Base-by-base conservation (phyloP, 2,113 vertebrate genomes). In the rat (Rattus norvegicus) region DNA sequence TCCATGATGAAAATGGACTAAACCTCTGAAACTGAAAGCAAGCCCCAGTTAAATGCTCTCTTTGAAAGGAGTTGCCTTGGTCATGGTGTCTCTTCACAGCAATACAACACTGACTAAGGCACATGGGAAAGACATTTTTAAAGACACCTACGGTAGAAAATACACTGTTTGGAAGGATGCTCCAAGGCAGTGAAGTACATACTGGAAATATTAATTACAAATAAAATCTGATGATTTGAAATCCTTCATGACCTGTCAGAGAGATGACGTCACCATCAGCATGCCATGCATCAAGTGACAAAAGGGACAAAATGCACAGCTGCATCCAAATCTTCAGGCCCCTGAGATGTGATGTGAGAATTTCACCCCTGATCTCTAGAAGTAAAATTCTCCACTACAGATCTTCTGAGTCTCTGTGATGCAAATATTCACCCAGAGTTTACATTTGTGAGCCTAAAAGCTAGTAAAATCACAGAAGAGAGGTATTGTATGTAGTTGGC, bases 121-220 rank as follows among this genome's bases (percentile, higher is more conserved):
- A 30, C 47, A 33, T 19, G 28, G 28, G 28, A 54, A 79, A 79
- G 76, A 30, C 16, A 17, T 70, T n/a, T 16, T 9, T 4, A 59
- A 96, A 94, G 76, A 72, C 10, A 33, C 75, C 33, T 90, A 49
- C 63, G 84, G 70, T 59, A 13, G 90, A 47, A 90, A 63, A 77
- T 79, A 75, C 19, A 30, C 52, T 14, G 11, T 95, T 56, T 90
- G 70, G 17, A 92, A 54, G 5, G 90, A 43, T 94, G 84, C 26
- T 33, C 4, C 49, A 70, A 67, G 56, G n/a, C 91, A 88, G 65
- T 90, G 92, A 95, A 86, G 43, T 65, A 47, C 9, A 86, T 33
- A 43, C 11, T 92, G 86, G 63, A 86, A 89, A 85, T 81, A 77
- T 94, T 86, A 96, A 77, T 67, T 83, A 4, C 81, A 94, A 90